Evolutionary conservation across 2,888 invertebrate genomes (phyloP).

Genomic region (Melanotus villosus): DNA sequence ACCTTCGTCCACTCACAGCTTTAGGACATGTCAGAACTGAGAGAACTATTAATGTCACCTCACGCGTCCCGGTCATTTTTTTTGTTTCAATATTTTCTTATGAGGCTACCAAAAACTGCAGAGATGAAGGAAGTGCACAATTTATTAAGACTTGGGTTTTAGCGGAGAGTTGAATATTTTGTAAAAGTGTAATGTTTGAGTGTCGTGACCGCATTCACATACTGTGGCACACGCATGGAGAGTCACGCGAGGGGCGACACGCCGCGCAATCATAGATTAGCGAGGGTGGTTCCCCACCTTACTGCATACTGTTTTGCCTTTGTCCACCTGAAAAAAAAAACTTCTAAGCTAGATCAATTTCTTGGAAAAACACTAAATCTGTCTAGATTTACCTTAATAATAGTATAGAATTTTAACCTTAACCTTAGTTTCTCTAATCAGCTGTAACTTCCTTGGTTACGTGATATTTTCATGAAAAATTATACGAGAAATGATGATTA

Average conservation of each 20-base stretch:
- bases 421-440: too few species aligned
- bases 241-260: conserved; percentile 60
- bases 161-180: conserved; percentile 55
- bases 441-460: too few species aligned
- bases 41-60: conserved; percentile 11
- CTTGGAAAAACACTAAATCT: conserved; percentile 31
- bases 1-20: conserved; percentile 22
- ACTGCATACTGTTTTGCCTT: conserved; percentile 5
- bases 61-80: conserved; percentile 4
- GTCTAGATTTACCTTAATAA: conserved; percentile 27
- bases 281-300: conserved; percentile 52
- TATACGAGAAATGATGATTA: too few species aligned
- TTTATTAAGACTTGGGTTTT: conserved; percentile 53
- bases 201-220: conserved; percentile 61
- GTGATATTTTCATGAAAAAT: too few species aligned
- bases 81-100: conserved; percentile 12
- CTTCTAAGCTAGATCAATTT: conserved; percentile 38
- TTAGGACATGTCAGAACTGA: conserved; percentile 8
- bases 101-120: conserved; percentile 29
- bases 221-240: conserved; percentile 56
- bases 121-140: conserved; percentile 52
- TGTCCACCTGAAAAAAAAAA: conserved; percentile 43
- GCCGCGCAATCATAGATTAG: conserved; percentile 63
- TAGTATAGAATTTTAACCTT: neutral
- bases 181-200: conserved; percentile 60